Conservation (phyloP, 92 coral and sea anemone species). For the Parazoanthus darwini region DNA sequence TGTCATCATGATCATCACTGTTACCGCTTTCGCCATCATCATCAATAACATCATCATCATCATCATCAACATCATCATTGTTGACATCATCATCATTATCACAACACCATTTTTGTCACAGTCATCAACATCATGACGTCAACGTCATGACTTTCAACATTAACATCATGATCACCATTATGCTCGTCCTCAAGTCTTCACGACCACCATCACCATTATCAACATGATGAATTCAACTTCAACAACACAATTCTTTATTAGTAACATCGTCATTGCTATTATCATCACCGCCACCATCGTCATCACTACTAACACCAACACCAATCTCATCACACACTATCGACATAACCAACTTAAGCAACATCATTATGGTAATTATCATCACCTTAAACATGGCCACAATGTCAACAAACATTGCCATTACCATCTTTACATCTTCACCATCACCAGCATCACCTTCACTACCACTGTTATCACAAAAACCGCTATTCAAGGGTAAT, state of each 20-base stretch:
- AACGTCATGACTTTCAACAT: not conserved
- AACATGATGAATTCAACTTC: no score
- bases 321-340: no score
- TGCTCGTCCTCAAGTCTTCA: not conserved
- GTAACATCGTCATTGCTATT: no score
- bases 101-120: not conserved
- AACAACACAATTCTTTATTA: not conserved
- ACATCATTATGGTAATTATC: no score
- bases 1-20: not conserved
- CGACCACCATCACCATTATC: not conserved
- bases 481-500: not conserved
- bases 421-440: not conserved
- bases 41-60: no score
- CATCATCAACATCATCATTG: not conserved
- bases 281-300: not conserved
- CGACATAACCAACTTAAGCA: not conserved
- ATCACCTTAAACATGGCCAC: not conserved
- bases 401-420: no score
- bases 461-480: no score
- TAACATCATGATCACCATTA: not conserved
- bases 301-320: not conserved
- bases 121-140: not conserved
- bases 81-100: not conserved
- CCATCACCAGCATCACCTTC: not conserved
- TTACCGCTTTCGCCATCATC: not conserved